These are phyloP conservation scores for Ophion costatus DNA, from an alignment of 2,888 invertebrate genomes.

Conservation along the genomic window DNA sequence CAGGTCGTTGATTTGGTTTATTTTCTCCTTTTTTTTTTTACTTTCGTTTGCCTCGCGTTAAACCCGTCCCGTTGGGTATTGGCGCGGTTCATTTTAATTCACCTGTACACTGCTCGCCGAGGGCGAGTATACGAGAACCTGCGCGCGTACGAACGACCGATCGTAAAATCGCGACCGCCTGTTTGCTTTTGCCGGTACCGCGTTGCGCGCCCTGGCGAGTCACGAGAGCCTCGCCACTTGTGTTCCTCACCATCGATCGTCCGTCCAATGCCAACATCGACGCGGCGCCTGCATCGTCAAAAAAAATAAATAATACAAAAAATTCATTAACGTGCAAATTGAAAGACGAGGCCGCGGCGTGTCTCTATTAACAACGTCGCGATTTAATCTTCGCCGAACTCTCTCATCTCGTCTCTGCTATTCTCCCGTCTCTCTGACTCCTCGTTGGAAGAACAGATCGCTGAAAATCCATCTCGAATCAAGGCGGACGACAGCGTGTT, in stretches of 20 bases:
- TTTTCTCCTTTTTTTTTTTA: background rate
- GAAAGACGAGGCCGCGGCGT: constrained; percentile 69
- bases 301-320: constrained; percentile 59
- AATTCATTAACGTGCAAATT: constrained; percentile 78
- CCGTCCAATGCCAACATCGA: background rate
- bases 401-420: constrained; percentile 18
- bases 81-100: constrained; percentile 48
- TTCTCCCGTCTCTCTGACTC: background rate
- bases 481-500: constrained; percentile 4
- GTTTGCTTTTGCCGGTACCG: constrained; percentile 52
- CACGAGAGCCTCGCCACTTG: constrained; percentile 5
- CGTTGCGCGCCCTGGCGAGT: constrained; percentile 19
- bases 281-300: constrained; percentile 22
- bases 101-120: constrained; percentile 8
- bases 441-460: background rate
- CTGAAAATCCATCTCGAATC: constrained; percentile 11
- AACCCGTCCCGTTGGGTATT: constrained; percentile 46
- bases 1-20: constrained; percentile 35
- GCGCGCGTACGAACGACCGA: constrained; percentile 32
- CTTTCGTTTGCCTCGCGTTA: constrained; percentile 32
- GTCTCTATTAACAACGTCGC: constrained; percentile 67
- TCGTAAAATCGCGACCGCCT: constrained; percentile 55
- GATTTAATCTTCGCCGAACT: constrained; percentile 42
- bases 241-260: constrained; percentile 37
- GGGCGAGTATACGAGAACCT: constrained; percentile 15